phyloP scores from a whole-genome alignment of 1,140 invertebrate species.

The Aphelenchoides besseyi region DNA sequence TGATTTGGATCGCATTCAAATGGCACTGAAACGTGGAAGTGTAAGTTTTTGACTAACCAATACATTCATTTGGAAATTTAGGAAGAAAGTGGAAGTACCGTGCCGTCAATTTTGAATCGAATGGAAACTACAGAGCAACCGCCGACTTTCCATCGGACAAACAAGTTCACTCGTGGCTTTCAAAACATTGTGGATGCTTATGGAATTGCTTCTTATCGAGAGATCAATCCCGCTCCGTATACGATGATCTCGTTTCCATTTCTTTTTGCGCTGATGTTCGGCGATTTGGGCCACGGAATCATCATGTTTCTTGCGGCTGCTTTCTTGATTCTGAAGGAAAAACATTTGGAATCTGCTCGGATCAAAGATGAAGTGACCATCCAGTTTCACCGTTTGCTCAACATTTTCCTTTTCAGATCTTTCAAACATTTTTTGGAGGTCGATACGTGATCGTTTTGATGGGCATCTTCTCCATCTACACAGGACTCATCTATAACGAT shows the following conservation, averaged over 20 bases:
- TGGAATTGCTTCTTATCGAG: constrained; percentile 67
- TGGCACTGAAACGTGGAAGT: constrained; percentile 81
- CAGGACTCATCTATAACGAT: constrained; percentile 96
- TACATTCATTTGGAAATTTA: constrained; percentile 31
- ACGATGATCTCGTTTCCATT: constrained; percentile 91
- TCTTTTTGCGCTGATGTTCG: constrained; percentile 89
- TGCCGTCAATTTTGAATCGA: constrained; percentile 66
- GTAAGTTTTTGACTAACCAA: constrained; percentile 66
- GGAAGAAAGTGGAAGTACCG: constrained; percentile 63
- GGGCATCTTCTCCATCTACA: constrained; percentile 94
- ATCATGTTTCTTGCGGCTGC: constrained; percentile 74
- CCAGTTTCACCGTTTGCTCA: background rate
- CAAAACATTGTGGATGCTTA: constrained; percentile 67
- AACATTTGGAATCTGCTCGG: constrained; percentile 75
- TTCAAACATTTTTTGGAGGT: constrained; percentile 93
- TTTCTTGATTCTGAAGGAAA: constrained; percentile 77
- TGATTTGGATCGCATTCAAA: constrained; percentile 83
- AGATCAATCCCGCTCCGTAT: constrained; percentile 71
- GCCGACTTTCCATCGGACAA: constrained; percentile 67
- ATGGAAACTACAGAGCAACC: constrained; percentile 64
- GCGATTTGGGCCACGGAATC: constrained; percentile 81
- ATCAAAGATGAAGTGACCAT: constrained; percentile 65
- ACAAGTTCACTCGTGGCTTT: constrained; percentile 67
- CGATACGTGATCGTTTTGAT: constrained; percentile 95
- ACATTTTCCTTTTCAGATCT: constrained; percentile 71